Evolutionary conservation across 1,140 invertebrate species (phyloP).

Genomic region (Pseudomyrmex pallidus): DNA sequence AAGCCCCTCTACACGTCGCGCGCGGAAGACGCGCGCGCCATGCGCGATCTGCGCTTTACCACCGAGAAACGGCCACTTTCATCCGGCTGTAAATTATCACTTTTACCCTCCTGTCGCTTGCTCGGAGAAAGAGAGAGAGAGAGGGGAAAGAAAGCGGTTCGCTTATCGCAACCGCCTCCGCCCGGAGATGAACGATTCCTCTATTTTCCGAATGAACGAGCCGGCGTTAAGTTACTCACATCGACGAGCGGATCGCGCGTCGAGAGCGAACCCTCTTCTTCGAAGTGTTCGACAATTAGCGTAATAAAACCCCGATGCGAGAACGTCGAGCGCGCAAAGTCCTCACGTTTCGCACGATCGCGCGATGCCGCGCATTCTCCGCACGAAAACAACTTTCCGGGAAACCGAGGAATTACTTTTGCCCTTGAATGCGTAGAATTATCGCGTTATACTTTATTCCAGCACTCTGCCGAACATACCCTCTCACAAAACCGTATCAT

Average conservation of each 20-base stretch:
- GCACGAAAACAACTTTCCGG: slow-evolving; percentile 6
- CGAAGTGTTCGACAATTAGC: slow-evolving; percentile 27
- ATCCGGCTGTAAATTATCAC: slow-evolving; percentile 64
- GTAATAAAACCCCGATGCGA: slow-evolving; percentile 15
- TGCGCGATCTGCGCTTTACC: slow-evolving; percentile 28
- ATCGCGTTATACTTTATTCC: slow-evolving; percentile 17
- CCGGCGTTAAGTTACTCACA: slow-evolving; percentile 2
- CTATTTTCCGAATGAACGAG: slow-evolving; percentile 20
- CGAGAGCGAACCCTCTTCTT: background rate
- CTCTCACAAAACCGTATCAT: slow-evolving; percentile 7
- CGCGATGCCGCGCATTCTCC: slow-evolving; percentile 17
- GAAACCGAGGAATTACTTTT: slow-evolving; percentile 7
- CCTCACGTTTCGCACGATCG: background rate
- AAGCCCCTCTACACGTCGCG: slow-evolving; percentile 50
- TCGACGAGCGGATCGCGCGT: background rate
- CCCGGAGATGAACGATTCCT: slow-evolving; percentile 17
- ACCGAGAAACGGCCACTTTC: slow-evolving; percentile 56
- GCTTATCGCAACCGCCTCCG: slow-evolving; percentile 49
- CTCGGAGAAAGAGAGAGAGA: background rate
- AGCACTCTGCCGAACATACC: slow-evolving; percentile 7
- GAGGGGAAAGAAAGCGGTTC: background rate
- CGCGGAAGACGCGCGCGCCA: slow-evolving; percentile 6
- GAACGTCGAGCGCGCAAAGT: background rate
- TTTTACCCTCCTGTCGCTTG: slow-evolving; percentile 24
- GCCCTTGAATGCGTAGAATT: slow-evolving; percentile 36